Evolutionary conservation across 2,888 invertebrate genomes (phyloP).

Genomic region (Drosophila infuscata): DNA sequence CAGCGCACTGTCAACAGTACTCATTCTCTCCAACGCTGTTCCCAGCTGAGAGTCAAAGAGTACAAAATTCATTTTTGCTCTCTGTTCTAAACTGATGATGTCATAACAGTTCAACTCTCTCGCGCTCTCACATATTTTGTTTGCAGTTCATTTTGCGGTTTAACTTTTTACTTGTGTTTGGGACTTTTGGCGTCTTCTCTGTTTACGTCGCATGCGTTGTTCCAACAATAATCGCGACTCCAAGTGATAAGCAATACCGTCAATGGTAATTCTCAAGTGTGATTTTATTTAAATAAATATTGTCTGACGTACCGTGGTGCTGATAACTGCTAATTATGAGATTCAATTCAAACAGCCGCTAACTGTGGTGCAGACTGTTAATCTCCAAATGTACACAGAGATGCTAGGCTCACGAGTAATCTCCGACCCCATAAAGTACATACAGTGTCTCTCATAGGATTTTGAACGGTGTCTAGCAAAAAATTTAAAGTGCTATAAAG

Average conservation of each 20-base stretch:
- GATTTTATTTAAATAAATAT: neutral
- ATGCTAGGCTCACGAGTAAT: slow-evolving; percentile 85
- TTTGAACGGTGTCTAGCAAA: too few relatives aligned
- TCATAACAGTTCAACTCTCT: slow-evolving; percentile 36
- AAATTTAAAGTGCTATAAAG: too few relatives aligned
- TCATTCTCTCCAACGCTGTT: neutral
- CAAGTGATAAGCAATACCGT: slow-evolving; percentile 47
- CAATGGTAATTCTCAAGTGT: slow-evolving; percentile 46
- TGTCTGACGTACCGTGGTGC: neutral
- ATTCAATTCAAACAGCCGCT: slow-evolving; percentile 85
- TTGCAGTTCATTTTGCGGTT: neutral
- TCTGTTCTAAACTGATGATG: slow-evolving; percentile 53
- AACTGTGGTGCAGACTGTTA: slow-evolving; percentile 90
- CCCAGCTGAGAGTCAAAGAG: neutral
- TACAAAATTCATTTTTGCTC: neutral
- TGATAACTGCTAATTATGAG: slow-evolving; percentile 89
- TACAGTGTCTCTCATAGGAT: too few relatives aligned
- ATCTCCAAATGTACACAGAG: slow-evolving; percentile 90
- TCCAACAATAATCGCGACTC: slow-evolving; percentile 45
- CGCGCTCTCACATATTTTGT: slow-evolving; percentile 5
- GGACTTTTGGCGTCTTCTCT: neutral
- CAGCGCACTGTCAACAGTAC: neutral
- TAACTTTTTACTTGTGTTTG: slow-evolving; percentile 26
- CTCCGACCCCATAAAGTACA: too few relatives aligned
- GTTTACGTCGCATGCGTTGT: slow-evolving; percentile 5